Conservation (phyloP, 2,888 invertebrate genomes). For the Junonia oenone region DNA sequence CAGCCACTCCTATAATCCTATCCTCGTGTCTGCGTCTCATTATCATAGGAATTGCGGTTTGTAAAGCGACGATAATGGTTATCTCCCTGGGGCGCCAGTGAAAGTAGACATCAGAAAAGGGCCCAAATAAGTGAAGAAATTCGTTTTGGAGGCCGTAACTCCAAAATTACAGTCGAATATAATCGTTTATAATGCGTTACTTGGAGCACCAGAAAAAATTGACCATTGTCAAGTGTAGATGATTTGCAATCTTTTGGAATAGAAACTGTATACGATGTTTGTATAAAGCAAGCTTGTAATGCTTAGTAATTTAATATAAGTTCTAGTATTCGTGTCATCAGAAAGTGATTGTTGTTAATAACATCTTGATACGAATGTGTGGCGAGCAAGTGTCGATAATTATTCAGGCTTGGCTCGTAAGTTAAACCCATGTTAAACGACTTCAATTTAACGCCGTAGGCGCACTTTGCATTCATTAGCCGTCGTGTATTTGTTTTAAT, state of each 20-base stretch:
- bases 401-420: constrained; percentile 15
- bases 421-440: constrained; percentile 21
- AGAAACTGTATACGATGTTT: background rate
- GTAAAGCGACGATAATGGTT: constrained; percentile 52
- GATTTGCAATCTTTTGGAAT: background rate
- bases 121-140: constrained; percentile 14
- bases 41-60: constrained; percentile 67
- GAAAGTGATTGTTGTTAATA: constrained; percentile 3
- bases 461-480: constrained; percentile 33
- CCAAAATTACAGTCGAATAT: background rate
- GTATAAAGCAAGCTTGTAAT: background rate
- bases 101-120: constrained; percentile 46
- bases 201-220: background rate
- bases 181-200: background rate
- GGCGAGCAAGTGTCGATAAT: constrained; percentile 9
- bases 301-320: background rate
- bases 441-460: constrained; percentile 23
- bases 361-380: constrained; percentile 15
- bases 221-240: background rate
- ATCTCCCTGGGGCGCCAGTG: constrained; percentile 55
- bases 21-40: constrained; percentile 40
- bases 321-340: background rate
- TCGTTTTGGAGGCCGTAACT: background rate
- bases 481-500: constrained; percentile 20
- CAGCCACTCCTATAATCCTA: constrained; percentile 1